Evolutionary conservation across 2,888 invertebrate species (phyloP).

Genomic region (Drepanosiphum platanoidis): DNA sequence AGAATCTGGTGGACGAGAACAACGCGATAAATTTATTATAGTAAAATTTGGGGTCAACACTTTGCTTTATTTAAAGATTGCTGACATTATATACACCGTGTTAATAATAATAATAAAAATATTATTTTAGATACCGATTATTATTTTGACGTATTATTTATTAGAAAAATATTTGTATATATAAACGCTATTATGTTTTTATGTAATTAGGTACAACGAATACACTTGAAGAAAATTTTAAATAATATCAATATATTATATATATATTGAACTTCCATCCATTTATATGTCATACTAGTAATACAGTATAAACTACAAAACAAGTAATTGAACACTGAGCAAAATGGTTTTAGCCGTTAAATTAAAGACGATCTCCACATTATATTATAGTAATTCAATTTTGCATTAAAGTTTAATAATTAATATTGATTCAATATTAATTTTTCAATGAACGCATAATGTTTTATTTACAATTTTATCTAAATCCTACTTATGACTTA

Average conservation of each 20-base stretch:
- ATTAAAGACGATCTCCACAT: not conserved
- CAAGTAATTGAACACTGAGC: too few species aligned
- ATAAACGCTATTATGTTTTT: too few species aligned
- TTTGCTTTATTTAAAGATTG: slow-evolving; percentile 55
- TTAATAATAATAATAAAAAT: slow-evolving; percentile 29
- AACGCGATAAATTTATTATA: slow-evolving; percentile 60
- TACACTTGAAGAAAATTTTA: not conserved
- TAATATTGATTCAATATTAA: too few species aligned
- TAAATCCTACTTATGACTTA: slow-evolving; percentile 30
- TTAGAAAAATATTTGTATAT: too few species aligned
- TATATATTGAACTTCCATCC: too few species aligned
- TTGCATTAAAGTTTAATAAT: not conserved
- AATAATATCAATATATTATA: not conserved
- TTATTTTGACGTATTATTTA: not conserved
- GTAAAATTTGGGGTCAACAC: slow-evolving; percentile 62
- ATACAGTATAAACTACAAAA: too few species aligned
- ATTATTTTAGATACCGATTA: not conserved
- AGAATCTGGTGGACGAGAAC: slow-evolving; percentile 59
- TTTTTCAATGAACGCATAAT: slow-evolving; percentile 12
- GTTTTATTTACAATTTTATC: slow-evolving; percentile 17
- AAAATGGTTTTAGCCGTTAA: not conserved
- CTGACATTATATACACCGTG: slow-evolving; percentile 56
- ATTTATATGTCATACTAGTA: too few species aligned
- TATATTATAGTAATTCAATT: not conserved
- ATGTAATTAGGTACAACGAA: too few species aligned